Percentiles rank a stretch among this genome's conserved stretches.
These are phyloP conservation scores for Cynaeus angustus DNA, from an alignment of 2,888 invertebrate genomes.

Conservation along the genomic window DNA sequence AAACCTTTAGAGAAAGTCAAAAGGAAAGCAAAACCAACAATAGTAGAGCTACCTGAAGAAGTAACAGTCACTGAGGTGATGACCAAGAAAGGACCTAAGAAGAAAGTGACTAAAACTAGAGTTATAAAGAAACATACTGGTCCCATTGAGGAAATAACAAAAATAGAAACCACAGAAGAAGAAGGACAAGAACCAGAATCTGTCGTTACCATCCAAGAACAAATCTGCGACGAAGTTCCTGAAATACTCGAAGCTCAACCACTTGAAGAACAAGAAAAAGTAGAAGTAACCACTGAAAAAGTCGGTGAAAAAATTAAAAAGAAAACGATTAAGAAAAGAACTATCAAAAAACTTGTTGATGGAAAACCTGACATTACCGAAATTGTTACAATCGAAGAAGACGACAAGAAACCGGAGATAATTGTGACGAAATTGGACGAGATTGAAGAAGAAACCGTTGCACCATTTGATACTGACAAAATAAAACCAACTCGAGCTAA, in stretches of 20 bases:
- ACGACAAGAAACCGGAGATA: conserved; percentile 44
- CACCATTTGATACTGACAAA: conserved; percentile 54
- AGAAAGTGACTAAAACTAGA: conserved; percentile 65
- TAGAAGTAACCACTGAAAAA: conserved; percentile 63
- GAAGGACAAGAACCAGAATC: conserved; percentile 71
- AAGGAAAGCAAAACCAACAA: conserved; percentile 46
- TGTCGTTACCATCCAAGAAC: conserved; percentile 64
- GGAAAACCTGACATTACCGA: conserved; percentile 65
- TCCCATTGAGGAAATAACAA: conserved; percentile 70
- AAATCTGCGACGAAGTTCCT: conserved; percentile 43
- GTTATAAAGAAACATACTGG: conserved; percentile 69
- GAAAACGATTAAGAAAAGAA: conserved; percentile 70
- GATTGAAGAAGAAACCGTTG: conserved; percentile 50
- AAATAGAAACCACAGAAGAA: conserved; percentile 68
- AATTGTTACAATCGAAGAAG: conserved; percentile 59
- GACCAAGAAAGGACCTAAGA: conserved; percentile 68
- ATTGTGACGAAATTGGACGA: conserved; percentile 22
- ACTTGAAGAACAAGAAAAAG: conserved; percentile 61
- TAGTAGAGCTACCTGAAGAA: conserved; percentile 63
- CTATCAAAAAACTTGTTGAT: conserved; percentile 70
- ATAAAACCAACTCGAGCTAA: conserved; percentile 54
- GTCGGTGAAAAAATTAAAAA: conserved; percentile 58
- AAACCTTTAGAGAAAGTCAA: conserved; percentile 43
- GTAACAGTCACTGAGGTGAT: conserved; percentile 61
- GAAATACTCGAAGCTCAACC: conserved; percentile 62